Conservation (phyloP, 2,113 vertebrate genomes). For the Rostratula benghalensis region DNA sequence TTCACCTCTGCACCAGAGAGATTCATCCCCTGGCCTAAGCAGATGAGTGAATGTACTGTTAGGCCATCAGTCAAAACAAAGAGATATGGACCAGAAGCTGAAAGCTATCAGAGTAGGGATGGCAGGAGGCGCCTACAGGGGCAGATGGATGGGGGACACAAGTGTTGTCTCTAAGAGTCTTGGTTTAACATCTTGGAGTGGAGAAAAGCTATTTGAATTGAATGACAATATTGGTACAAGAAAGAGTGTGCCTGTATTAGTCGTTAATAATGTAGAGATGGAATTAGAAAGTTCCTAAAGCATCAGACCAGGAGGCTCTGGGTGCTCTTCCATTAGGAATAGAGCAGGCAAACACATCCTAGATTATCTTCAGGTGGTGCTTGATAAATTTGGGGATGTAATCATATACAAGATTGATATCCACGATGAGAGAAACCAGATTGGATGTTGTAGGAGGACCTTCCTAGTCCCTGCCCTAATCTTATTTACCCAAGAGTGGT, state of each 20-base stretch:
- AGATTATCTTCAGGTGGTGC: background rate
- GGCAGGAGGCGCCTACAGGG: background rate
- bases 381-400: background rate
- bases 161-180: background rate
- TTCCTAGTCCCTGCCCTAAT: conserved; percentile 28
- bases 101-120: background rate
- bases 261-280: background rate
- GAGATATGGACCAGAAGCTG: background rate
- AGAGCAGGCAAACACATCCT: background rate
- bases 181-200: background rate
- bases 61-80: background rate
- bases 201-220: background rate
- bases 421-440: background rate
- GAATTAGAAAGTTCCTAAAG: background rate
- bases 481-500: conserved; percentile 27
- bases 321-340: background rate
- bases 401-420: background rate
- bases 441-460: conserved; percentile 13
- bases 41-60: background rate
- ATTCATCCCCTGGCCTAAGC: background rate
- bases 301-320: background rate
- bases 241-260: background rate
- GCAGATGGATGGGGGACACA: background rate
- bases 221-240: background rate
- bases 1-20: background rate